A percentile compares a stretch with the other conserved stretches of the same genome.
Evolutionary conservation across 2,888 invertebrate genomes (phyloP).

Genomic region (Neoitamus cyanurus): DNA sequence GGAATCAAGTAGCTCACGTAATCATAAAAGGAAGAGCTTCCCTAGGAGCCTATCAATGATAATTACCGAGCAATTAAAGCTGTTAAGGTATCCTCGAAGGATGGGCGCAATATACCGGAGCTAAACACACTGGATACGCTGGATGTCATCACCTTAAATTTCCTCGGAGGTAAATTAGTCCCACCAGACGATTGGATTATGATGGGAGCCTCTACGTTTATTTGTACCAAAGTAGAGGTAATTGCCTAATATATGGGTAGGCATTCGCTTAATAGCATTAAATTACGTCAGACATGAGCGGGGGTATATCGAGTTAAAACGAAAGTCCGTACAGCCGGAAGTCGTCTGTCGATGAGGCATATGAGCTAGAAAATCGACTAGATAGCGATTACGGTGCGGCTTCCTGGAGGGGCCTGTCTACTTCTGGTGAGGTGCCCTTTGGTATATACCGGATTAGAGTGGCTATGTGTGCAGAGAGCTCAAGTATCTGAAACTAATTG

Average conservation of each 20-base stretch:
- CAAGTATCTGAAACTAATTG: constrained; percentile 36
- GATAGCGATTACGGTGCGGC: not conserved
- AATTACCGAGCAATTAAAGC: constrained; percentile 32
- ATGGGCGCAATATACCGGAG: not conserved
- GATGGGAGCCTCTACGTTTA: not conserved
- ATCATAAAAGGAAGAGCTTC: constrained; percentile 10
- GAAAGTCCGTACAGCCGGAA: not conserved
- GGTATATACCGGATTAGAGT: not conserved
- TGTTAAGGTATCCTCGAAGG: not conserved
- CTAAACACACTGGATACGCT: not conserved
- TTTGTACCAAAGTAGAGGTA: constrained; percentile 13
- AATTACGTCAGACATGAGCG: constrained; percentile 20
- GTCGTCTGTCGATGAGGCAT: not conserved
- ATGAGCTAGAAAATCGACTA: not conserved
- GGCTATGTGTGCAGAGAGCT: not conserved
- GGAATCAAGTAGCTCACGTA: not conserved
- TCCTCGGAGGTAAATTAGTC: not conserved
- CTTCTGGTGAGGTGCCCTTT: not conserved
- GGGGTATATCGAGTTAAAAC: constrained; percentile 1
- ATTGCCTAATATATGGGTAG: constrained; percentile 39
- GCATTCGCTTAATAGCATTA: constrained; percentile 30
- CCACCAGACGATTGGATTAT: constrained; percentile 4
- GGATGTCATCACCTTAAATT: constrained; percentile 17
- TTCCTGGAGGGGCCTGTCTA: not conserved
- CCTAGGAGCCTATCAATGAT: not conserved